Percentiles rank a stretch among this genome's conserved stretches.
These are phyloP conservation scores for Aselliscus stoliczkanus DNA, from an alignment of 2,797 vertebrate species.

Conservation along the genomic window DNA sequence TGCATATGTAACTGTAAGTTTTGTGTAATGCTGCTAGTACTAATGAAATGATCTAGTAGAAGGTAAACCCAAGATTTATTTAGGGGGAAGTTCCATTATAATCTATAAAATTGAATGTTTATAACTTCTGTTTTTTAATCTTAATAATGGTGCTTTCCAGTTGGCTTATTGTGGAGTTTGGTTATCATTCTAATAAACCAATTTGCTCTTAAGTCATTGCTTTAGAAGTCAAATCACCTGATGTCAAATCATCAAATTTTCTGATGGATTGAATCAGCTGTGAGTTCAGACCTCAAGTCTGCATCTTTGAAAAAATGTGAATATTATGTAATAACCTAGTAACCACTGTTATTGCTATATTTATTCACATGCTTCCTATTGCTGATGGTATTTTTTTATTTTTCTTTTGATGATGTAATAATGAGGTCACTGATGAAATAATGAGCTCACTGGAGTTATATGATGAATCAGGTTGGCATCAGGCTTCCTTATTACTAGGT, in stretches of 20 bases:
- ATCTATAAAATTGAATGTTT: not conserved
- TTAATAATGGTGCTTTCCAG: not conserved
- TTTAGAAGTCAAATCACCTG: not conserved
- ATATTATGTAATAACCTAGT: not conserved
- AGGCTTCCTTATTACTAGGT: not conserved
- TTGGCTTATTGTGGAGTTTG: not conserved
- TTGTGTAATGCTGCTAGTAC: not conserved
- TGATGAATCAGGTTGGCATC: not conserved
- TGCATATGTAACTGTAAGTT: not conserved
- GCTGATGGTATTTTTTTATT: not conserved
- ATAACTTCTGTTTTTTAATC: not conserved
- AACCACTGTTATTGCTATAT: not conserved
- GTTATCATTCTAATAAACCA: not conserved
- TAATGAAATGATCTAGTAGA: not conserved
- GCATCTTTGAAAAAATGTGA: not conserved
- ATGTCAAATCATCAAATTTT: too few relatives aligned
- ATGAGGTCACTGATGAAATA: not conserved
- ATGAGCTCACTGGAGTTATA: not conserved
- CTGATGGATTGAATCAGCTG: not conserved
- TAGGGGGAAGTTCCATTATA: not conserved
- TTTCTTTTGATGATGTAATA: constrained; percentile 20
- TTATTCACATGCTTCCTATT: not conserved
- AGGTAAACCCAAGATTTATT: not conserved
- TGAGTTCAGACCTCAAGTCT: not conserved
- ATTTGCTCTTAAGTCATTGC: not conserved